Evolutionary conservation across 2,797 vertebrate genomes (phyloP).

Genomic region (Remorina albescens): DNA sequence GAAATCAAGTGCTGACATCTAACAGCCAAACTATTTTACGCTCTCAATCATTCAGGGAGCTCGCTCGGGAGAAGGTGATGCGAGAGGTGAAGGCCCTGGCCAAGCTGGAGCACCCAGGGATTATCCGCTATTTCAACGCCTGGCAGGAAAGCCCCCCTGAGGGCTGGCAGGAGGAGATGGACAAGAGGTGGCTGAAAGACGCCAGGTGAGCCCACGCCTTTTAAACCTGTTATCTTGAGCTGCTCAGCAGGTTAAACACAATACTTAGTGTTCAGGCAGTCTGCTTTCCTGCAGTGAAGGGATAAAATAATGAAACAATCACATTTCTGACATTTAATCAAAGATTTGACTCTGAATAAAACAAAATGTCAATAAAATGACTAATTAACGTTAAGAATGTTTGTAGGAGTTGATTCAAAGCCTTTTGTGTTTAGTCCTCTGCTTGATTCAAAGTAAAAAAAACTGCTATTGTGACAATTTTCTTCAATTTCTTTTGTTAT

Average conservation of each 20-base stretch:
- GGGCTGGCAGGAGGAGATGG: conserved; percentile 98
- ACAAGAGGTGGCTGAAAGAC: conserved; percentile 95
- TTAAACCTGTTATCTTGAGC: conserved; percentile 8
- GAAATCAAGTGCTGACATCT: neutral
- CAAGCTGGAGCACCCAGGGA: conserved; percentile 96
- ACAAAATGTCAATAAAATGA: neutral
- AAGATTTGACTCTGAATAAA: conserved; percentile 14
- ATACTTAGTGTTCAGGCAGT: neutral
- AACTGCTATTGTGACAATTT: neutral
- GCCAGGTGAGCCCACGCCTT: conserved; percentile 83
- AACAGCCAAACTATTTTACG: neutral
- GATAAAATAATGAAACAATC: neutral
- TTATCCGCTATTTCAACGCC: conserved; percentile 99
- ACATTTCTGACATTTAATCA: conserved; percentile 14
- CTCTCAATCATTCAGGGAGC: conserved; percentile 81
- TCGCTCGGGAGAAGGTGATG: conserved; percentile 99
- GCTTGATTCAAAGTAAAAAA: no score
- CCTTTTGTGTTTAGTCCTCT: neutral
- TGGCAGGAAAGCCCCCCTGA: conserved; percentile 98
- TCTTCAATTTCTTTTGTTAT: no score
- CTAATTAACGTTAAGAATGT: neutral
- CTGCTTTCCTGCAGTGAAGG: neutral
- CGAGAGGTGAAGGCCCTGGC: conserved; percentile 97
- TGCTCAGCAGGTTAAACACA: conserved; percentile 4
- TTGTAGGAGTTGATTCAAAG: neutral